These are phyloP conservation scores for Piscicola geometra DNA, from an alignment of 2,888 invertebrate species.

Conservation along the genomic window DNA sequence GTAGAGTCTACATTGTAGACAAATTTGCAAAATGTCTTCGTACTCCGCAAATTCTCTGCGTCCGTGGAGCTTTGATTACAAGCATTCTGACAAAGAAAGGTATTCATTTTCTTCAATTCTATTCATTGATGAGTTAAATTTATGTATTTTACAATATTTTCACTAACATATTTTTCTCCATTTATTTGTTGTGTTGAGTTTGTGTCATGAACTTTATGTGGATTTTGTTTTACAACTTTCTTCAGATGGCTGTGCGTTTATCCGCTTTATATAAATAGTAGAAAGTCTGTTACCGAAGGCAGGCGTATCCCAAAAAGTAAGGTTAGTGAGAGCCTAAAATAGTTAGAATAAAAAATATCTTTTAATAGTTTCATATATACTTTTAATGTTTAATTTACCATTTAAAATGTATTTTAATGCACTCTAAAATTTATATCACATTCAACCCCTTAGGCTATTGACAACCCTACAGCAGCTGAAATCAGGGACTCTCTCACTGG, in stretches of 20 bases:
- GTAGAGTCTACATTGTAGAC: too few relatives aligned
- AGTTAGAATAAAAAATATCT: background rate
- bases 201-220: too few relatives aligned
- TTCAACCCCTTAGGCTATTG: slow-evolving; percentile 60
- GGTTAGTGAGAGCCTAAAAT: slow-evolving; percentile 38
- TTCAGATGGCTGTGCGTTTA: slow-evolving; percentile 85
- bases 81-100: slow-evolving; percentile 75
- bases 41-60: too few relatives aligned
- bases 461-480: slow-evolving; percentile 90
- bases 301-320: slow-evolving; percentile 74
- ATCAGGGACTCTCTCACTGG: slow-evolving; percentile 84
- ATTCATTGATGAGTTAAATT: too few relatives aligned
- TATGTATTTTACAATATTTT: too few relatives aligned
- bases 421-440: background rate
- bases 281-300: slow-evolving; percentile 83
- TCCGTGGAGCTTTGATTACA: slow-evolving; percentile 65
- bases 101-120: too few relatives aligned
- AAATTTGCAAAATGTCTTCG: too few relatives aligned
- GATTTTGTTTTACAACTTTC: too few relatives aligned
- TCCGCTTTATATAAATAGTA: slow-evolving; percentile 90
- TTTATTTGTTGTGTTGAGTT: too few relatives aligned
- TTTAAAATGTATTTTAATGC: background rate
- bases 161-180: too few relatives aligned
- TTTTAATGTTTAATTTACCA: background rate
- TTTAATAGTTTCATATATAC: background rate